Percentiles rank a stretch among this genome's conserved stretches.
Conservation (phyloP, 2,797 vertebrate species). For the Chiloscyllium punctatum region DNA sequence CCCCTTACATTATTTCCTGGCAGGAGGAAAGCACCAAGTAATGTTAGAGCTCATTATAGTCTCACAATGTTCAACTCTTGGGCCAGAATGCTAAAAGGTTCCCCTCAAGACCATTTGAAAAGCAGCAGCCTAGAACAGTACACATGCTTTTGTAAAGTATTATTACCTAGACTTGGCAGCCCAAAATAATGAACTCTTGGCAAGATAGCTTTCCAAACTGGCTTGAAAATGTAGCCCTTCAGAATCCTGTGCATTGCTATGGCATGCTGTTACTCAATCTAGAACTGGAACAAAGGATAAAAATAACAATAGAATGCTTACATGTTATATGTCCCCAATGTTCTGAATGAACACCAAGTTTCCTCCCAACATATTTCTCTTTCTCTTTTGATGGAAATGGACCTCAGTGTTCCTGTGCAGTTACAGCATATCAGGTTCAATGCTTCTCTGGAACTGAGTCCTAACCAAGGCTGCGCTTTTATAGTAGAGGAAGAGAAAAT, state of each 20-base stretch:
- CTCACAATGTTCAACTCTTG: neutral
- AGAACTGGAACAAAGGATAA: neutral
- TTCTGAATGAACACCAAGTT: neutral
- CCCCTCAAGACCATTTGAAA: conserved; percentile 17
- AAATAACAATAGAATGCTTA: neutral
- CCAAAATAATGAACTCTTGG: neutral
- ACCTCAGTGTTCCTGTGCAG: neutral
- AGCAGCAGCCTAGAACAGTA: neutral
- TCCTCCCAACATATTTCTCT: neutral
- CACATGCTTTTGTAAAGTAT: neutral
- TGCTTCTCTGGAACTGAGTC: neutral
- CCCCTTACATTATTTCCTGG: neutral
- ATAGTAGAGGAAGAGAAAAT: neutral
- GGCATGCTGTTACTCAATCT: neutral
- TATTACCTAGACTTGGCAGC: neutral
- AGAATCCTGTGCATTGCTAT: neutral
- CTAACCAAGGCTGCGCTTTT: neutral
- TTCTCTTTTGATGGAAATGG: neutral
- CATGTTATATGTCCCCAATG: neutral
- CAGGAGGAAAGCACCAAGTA: neutral
- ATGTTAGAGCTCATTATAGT: conserved; percentile 19
- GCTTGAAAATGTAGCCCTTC: neutral
- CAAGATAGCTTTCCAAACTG: neutral
- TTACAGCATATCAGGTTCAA: neutral
- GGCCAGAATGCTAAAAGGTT: neutral